Base-by-base conservation (phyloP, 2,888 invertebrate genomes). In the Catonia carolina region DNA sequence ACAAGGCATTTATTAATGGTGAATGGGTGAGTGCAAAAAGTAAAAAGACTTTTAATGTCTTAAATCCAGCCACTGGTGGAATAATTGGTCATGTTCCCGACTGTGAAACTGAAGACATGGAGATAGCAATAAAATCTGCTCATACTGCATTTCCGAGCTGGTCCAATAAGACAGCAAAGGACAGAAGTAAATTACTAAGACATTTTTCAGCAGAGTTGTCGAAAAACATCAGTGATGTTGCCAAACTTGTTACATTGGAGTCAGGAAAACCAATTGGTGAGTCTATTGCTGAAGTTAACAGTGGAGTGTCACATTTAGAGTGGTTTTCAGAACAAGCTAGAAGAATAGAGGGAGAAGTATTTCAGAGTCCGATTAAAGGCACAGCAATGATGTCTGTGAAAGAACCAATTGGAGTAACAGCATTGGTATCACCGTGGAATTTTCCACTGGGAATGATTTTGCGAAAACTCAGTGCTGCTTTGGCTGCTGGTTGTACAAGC, bases 381-480 rank as follows among this genome's bases (percentile, higher is more conserved):
- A 53, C 41, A 22, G 22, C 41, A 42, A 42, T 53, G 41, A 15
- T 53, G 3, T 15, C 35, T 5, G 10, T 53, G 10, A 39, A 39
- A 12, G 42, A 52, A 22, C 79, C 81, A 2, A 72, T 79, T 59
- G 81, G 81, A 36, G 79, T 80, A 4, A 76, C 75, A 37, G 78
- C 74, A 7, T 72, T 80, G 67, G 78, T 80, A n/a, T 79, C 52
- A 17, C 52, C 52, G 35, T 52, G 52, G 52, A 52, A 52, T 57
- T 65, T 91, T 68, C 99, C 99, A 1, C 84, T 86, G 72, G 98
- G 97, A 0, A 99, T 99, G 99, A 90, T 99, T 53, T 91, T 97
- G 0, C 78, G 99, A 49, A 99, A 99, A 75, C 93, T 91, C 2
- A 89, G 85, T 22, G 95, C 98, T 6, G 89, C 97, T 15, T 72